A percentile compares a stretch with the other conserved stretches of the same genome.
Evolutionary conservation across 2,113 vertebrate species (phyloP).

Genomic region (Miniopterus natalensis): DNA sequence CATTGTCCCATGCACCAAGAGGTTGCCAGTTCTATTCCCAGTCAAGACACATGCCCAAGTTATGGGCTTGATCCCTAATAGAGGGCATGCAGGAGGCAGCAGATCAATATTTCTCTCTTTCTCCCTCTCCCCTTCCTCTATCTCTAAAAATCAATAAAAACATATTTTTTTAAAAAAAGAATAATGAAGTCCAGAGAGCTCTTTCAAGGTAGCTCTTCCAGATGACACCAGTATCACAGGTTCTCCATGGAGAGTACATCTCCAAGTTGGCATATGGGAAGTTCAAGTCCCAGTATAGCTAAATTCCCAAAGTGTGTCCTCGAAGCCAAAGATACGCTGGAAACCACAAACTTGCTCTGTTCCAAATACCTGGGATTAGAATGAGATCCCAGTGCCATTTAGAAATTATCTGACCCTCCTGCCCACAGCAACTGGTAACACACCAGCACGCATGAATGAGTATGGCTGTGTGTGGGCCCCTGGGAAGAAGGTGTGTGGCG

Average conservation of each 20-base stretch:
- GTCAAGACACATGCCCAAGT: no score
- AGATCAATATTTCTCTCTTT: no score
- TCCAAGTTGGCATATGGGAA: neutral
- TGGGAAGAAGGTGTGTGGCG: neutral
- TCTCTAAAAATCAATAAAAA: no score
- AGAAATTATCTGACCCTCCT: neutral
- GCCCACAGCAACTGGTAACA: neutral
- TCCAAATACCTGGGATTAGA: neutral
- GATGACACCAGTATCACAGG: neutral
- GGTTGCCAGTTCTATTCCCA: no score
- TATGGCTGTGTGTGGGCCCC: accelerated
- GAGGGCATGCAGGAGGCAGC: no score
- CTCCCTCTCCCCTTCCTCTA: no score
- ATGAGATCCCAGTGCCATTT: neutral
- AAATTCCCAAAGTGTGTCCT: neutral
- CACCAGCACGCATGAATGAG: neutral
- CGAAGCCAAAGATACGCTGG: neutral
- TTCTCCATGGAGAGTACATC: neutral
- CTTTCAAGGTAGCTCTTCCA: neutral
- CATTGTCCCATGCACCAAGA: no score
- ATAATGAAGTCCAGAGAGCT: neutral
- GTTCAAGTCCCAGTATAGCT: neutral
- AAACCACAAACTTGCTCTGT: neutral
- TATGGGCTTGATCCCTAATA: no score
- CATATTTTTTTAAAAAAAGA: neutral